Evolutionary conservation across 2,797 vertebrate species (phyloP), one percentile per base, ranked within the genome.

Genomic region (Esox lucius): DNA sequence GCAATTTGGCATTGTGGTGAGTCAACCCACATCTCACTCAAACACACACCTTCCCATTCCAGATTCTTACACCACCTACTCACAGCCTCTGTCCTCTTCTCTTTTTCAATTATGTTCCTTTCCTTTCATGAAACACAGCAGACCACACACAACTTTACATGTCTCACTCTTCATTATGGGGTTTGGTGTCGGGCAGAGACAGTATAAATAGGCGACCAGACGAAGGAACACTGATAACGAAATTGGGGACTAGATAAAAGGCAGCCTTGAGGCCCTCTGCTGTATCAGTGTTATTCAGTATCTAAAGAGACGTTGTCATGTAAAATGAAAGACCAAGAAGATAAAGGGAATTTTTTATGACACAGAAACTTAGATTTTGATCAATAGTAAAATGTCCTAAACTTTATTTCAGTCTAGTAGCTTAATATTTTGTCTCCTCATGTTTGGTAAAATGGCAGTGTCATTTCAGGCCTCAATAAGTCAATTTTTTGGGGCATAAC

Each of bases 1-100:
- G 84, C 97, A 98, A 62, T 99, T 99, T 93, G 96, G 95, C 90
- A 95, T 98, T 85, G 96, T 98, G 95, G 98, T 99, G 94, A 84
- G 97, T 96, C 92, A 76, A 82, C 79, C 2, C n/a, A 35, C 22
- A 9, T 46, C 62, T 22, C 61, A 59, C 70, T 39, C 28, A 71
- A 3, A 46, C 26, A 76, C 68, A 49, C 69, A 24, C 35, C 22
- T 3, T 22, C 3, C 56, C 22, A 24, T 61, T 61, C 56, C 56
- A 24, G 56, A 24, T 22, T 13, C 56, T 22, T 4, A 4, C 56
- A 46, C 42, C 42, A 46, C 42, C 42, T 46, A 46, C 22, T 61
- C 56, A 24, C 22, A 24, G 12, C 22, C 22, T 24, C 56, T 39
- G 35, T 5, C n/a, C 56, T 24, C 22, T 24, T 2, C 56, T 61